Percentiles rank a stretch among this genome's conserved stretches.
These are phyloP conservation scores for Napeogenes inachia DNA, from an alignment of 2,888 invertebrate species.

Conservation along the genomic window DNA sequence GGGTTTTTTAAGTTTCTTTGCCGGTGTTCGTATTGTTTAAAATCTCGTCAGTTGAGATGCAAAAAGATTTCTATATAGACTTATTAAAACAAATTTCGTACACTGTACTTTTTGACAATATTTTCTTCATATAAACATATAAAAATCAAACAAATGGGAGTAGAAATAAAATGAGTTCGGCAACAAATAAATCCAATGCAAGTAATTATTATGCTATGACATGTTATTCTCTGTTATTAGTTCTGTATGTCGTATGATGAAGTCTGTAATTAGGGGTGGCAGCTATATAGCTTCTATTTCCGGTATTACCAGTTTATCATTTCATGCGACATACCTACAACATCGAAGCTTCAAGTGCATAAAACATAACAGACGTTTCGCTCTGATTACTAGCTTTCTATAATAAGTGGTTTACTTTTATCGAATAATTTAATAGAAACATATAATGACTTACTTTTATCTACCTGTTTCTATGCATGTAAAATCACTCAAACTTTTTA, in stretches of 20 bases:
- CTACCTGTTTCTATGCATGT: not conserved
- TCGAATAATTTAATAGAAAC: not conserved
- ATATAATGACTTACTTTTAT: not conserved
- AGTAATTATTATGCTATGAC: not conserved
- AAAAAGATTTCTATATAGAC: too few relatives aligned
- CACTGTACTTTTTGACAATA: too few relatives aligned
- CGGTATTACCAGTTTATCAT: not conserved
- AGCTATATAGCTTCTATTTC: not conserved
- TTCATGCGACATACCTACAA: not conserved
- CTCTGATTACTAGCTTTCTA: constrained; percentile 2
- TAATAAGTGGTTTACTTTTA: not conserved
- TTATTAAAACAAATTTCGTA: too few relatives aligned
- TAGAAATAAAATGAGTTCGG: not conserved
- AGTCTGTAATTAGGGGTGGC: not conserved
- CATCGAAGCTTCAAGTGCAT: not conserved
- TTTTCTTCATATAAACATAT: too few relatives aligned
- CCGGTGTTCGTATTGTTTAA: not conserved
- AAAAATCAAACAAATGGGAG: too few relatives aligned
- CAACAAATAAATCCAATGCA: not conserved
- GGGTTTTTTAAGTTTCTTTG: not conserved
- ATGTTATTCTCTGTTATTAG: not conserved
- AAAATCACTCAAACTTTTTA: not conserved
- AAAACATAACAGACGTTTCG: constrained; percentile 1
- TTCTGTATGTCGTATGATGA: not conserved
- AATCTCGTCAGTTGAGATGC: constrained; percentile 3